Base-by-base conservation (phyloP, 2,113 vertebrate species). In the Myocastor coypus region DNA sequence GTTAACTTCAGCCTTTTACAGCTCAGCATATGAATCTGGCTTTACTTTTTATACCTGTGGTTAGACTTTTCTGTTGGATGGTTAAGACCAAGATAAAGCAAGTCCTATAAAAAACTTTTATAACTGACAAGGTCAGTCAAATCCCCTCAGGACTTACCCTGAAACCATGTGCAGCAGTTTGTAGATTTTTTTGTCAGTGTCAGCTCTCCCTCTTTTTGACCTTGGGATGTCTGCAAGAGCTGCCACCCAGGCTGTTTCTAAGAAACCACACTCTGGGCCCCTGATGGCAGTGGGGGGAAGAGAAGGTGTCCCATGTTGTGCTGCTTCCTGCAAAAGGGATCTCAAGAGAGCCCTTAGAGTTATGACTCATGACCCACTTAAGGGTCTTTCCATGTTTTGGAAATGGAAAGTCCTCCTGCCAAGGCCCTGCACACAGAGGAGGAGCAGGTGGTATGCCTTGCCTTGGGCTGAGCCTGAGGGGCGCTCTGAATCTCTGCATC, bases 351-450 rank as follows among this genome's bases (percentile, higher is more conserved):
- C 13, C 3, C 26, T 71, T 13, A 55, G 11, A 71, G 66, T 87
- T 77, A 30, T 37, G 64, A 84, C 69, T 71, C 57, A 77, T 61
- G 55, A 97, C 89, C 89, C 63, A 91, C 12, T 91, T 94, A 4
- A 34, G n/a, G 78, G 69, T 82, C 86, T 95, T 94, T 90, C 82
- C 46, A 66, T 66, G 46, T 73, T 68, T 87, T n/a, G 40, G 55
- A 85, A 81, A 81, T 63, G 57, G 7, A 83, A 88, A 86, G 63
- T 61, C 55, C 16, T 94, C 22, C 87, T 77, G 46, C 82, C 55
- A 85, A 66, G 84, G 32, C 71, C 30, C 26, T 32, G 17, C 3
- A 22, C 63, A 11, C 5, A 24, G 40, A 66, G 61, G 13, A n/a
- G 63, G 66, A 80, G 20, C 12, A 73, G 42, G 46, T 34, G 4